Conservation (phyloP, 92 coral and sea anemone species). For the Phymanthus crucifer region DNA sequence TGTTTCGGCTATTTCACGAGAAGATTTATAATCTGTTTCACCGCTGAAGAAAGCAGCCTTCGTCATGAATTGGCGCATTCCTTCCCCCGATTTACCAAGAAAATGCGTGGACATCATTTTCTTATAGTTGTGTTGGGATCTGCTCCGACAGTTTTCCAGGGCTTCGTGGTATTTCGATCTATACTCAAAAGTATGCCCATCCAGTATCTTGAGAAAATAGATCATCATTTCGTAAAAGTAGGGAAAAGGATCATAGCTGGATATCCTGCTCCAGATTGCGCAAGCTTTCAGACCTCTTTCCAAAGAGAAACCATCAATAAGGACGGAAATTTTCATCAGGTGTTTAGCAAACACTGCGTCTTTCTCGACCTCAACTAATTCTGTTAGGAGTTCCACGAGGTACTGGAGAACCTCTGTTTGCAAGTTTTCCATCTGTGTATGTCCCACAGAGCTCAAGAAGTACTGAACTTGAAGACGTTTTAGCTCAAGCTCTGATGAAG, state of each 20-base stretch:
- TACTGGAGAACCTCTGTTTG: conserved; percentile 31
- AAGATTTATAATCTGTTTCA: conserved; percentile 38
- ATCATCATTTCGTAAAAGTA: conserved; percentile 77
- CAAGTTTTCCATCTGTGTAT: conserved; percentile 51
- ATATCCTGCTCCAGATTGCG: conserved; percentile 54
- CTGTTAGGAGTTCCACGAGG: conserved; percentile 63
- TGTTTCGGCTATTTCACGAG: not conserved
- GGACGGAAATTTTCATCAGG: conserved; percentile 66
- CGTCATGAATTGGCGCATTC: conserved; percentile 73
- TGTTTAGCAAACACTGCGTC: conserved; percentile 55
- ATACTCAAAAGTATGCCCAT: conserved; percentile 52
- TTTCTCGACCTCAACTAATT: conserved; percentile 57
- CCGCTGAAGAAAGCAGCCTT: conserved; percentile 52
- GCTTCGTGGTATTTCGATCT: conserved; percentile 45
- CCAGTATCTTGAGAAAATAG: conserved; percentile 66
- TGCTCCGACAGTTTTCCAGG: conserved; percentile 46
- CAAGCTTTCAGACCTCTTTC: conserved; percentile 55
- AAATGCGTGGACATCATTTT: conserved; percentile 48
- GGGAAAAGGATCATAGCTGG: conserved; percentile 54
- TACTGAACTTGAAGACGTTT: conserved; percentile 71
- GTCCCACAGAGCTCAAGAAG: conserved; percentile 45
- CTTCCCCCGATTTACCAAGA: conserved; percentile 59
- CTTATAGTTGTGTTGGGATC: conserved; percentile 61
- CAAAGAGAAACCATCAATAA: conserved; percentile 62
- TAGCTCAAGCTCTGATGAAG: conserved; percentile 50